A percentile compares a stretch with the other conserved stretches of the same genome.
These are phyloP conservation scores for Pachypanchax playfairii DNA, from an alignment of 2,113 vertebrate genomes.

Conservation along the genomic window DNA sequence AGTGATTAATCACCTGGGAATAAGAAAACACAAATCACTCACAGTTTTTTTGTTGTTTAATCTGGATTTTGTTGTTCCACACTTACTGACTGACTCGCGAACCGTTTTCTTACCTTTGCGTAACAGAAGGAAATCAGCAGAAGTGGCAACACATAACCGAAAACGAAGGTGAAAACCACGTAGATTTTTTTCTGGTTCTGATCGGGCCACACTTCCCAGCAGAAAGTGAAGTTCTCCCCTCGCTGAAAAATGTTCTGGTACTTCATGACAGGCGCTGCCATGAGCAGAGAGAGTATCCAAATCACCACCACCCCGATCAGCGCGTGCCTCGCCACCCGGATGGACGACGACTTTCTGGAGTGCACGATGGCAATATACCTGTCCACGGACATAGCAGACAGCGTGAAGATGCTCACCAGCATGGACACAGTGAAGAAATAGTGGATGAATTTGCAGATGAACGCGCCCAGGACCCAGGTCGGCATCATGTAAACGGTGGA, in stretches of 20 bases:
- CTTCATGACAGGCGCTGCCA: constrained; percentile 92
- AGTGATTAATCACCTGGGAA: constrained; percentile 93
- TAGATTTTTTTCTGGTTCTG: constrained; percentile 88
- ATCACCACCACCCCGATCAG: constrained; percentile 87
- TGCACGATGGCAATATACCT: constrained; percentile 96
- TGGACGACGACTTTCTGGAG: constrained; percentile 88
- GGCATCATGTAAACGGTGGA: constrained; percentile 91
- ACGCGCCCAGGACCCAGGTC: constrained; percentile 92
- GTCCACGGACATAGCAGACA: constrained; percentile 97
- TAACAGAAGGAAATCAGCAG: constrained; percentile 97
- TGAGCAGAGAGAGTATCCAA: constrained; percentile 89
- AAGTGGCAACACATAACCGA: constrained; percentile 92
- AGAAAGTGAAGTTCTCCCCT: constrained; percentile 86
- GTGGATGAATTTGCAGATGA: constrained; percentile 95
- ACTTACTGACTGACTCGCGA: neutral
- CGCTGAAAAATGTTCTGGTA: constrained; percentile 87
- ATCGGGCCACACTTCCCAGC: constrained; percentile 93
- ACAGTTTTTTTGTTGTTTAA: neutral
- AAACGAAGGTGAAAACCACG: constrained; percentile 90
- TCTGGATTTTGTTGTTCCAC: neutral
- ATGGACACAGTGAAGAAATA: constrained; percentile 97
- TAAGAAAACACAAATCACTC: constrained; percentile 14
- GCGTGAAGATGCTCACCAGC: constrained; percentile 97
- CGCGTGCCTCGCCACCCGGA: constrained; percentile 87
- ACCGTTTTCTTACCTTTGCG: constrained; percentile 85